A percentile compares a stretch with the other conserved stretches of the same genome.
phyloP scores from a whole-genome alignment of 2,113 vertebrate species.

The Bambusicola thoracicus region DNA sequence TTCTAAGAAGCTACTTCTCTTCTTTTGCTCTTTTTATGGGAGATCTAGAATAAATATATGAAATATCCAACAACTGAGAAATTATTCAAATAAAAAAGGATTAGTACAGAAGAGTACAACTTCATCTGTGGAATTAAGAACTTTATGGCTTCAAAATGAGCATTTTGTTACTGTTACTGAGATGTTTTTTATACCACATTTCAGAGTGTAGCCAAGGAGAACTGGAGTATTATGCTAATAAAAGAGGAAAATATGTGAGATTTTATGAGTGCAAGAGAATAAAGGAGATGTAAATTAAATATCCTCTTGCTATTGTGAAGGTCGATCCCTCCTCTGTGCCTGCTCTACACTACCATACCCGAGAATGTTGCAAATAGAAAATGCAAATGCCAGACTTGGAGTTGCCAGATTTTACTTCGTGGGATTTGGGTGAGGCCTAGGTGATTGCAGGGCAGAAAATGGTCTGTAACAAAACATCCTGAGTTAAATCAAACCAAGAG shows the following conservation, averaged over 20 bases:
- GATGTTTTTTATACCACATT: background rate
- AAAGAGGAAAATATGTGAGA: background rate
- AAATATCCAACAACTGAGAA: background rate
- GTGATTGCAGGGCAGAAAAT: background rate
- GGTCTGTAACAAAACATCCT: background rate
- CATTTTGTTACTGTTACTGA: background rate
- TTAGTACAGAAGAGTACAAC: background rate
- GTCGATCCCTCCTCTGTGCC: background rate
- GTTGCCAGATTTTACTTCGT: background rate
- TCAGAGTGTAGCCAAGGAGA: background rate
- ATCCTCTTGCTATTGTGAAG: background rate
- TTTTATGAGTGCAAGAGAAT: background rate
- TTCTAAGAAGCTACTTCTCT: background rate
- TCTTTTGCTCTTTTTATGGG: background rate
- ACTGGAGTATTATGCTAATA: background rate
- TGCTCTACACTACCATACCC: background rate
- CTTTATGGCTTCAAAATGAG: background rate
- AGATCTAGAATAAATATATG: background rate
- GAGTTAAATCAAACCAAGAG: background rate
- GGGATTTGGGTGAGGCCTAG: background rate
- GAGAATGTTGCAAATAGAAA: background rate
- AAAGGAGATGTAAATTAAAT: background rate
- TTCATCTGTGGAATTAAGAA: background rate
- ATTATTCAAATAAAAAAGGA: background rate
- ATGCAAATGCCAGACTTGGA: background rate